Evolutionary conservation across 2,888 invertebrate genomes (phyloP), one percentile per base, ranked within the genome.

Genomic region (Sminthurides aquaticus): DNA sequence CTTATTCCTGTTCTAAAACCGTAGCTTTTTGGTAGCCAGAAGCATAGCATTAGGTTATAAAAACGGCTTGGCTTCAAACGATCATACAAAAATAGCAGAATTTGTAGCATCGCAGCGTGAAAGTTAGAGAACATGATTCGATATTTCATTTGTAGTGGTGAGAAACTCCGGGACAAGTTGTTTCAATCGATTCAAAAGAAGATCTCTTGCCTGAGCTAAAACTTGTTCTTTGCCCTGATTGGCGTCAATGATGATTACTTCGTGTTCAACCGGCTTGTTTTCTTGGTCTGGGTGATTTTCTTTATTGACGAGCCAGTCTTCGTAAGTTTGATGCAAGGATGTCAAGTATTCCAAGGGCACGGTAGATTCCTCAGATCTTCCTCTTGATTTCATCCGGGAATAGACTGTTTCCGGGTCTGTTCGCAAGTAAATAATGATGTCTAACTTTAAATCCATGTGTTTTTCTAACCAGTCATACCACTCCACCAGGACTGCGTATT

Each of bases 401-500:
- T 76, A 76, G 0, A 79, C 79, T 20, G 77, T 75, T 67, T 80
- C 78, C 11, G 81, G 81, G 49, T 73, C 74, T 20, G 80, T 79
- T 67, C 77, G 76, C 26, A 82, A 75, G 71, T 82, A 82, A 5
- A 82, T 75, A 66, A 83, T 81, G 8, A 82, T 76, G 76, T 83
- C 82, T 26, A 82, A 72, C 27, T 77, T 71, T 59, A 81, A 77
- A 49, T 80, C 78, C 43, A 79, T 75, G 71, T 81, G 77, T 25
- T 77, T 75, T 56, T 77, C 75, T 34, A 82, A 75, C 79, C 80
- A 81, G 24, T 79, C 76, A 72, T 80, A 82, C 80, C 81, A 82
- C 67, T 81, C 79, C 24, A 78, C 77, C 27, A 83, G 75, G 5
- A 83, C 79, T 20, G 76, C 76, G 69, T 80, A 80, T 71, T 83